These are phyloP conservation scores for Lethenteron camtschaticum DNA, from an alignment of 2,113 vertebrate genomes.

Conservation along the genomic window DNA sequence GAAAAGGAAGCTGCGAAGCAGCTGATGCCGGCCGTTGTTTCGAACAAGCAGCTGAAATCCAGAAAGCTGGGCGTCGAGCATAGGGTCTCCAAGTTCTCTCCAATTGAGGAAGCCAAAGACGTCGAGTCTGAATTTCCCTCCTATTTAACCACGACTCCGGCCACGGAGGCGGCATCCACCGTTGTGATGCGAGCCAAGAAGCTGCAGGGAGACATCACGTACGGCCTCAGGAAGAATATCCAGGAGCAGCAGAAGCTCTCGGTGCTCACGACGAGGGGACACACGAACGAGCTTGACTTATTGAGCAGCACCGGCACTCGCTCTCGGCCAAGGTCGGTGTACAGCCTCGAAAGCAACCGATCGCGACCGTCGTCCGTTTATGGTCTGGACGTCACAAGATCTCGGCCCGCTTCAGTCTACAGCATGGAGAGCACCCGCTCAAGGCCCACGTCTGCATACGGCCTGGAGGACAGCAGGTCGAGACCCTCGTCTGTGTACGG, in stretches of 20 bases:
- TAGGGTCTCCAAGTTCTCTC: constrained; percentile 80
- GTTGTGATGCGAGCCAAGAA: constrained; percentile 38
- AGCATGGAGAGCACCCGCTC: background rate
- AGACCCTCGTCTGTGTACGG: background rate
- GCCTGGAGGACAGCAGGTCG: background rate
- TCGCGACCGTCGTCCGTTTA: background rate
- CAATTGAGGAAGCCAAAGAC: constrained; percentile 80
- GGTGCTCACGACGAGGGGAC: constrained; percentile 15
- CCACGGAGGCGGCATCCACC: no score
- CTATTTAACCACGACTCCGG: no score
- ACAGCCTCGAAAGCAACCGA: background rate
- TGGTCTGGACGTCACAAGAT: background rate
- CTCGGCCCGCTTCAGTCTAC: background rate
- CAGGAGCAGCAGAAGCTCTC: constrained; percentile 80
- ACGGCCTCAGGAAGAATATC: constrained; percentile 84
- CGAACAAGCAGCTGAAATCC: constrained; percentile 87
- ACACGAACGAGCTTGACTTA: no score
- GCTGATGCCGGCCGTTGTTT: constrained; percentile 72
- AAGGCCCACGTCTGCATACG: constrained; percentile 3
- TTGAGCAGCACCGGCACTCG: background rate
- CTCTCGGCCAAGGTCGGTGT: constrained; percentile 2
- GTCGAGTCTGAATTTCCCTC: constrained; percentile 52
- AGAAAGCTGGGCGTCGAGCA: constrained; percentile 76
- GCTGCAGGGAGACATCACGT: constrained; percentile 88
- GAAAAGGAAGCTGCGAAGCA: constrained; percentile 98